Evolutionary conservation across 2,888 invertebrate genomes (phyloP), one percentile per base, ranked within the genome.

Genomic region (Hoplodrina ambigua): DNA sequence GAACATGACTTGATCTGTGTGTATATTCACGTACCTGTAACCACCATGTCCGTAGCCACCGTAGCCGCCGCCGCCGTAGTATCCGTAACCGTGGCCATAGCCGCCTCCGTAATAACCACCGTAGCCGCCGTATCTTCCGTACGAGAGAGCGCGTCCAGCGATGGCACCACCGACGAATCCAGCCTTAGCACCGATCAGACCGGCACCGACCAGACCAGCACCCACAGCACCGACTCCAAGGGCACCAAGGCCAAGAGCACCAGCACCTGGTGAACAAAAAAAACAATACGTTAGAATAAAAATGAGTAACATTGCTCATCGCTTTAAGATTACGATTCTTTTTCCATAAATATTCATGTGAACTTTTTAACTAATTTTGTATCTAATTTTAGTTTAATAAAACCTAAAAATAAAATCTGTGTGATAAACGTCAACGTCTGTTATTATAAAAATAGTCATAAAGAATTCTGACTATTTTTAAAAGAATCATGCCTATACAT

Each of bases 141-240:
- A 65, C 4, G 72, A 63, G 11, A 76, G 25, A 1, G 90, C 89
- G 6, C 85, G 67, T n/a, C 91, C 87, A 3, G 90, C 94, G 10
- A 94, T 46, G 1, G 92, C 94, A 0, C 95, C 95, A 1, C 95
- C 95, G 19, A 95, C 59, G 19, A 94, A 83, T 5, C 95, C 95
- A 44, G 91, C 92, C 68, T 91, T 91, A 76, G 90, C 92, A 3
- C 93, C 93, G 15, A 94, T 57, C 0, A 91, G 82, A 50, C 94
- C 94, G 6, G 93, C 93, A 2, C 94, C 94, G 4, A 94, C 73
- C 0, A 91, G 71, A 17, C 93, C 93, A 7, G 89, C 92, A 15
- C 93, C 92, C 3, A 89, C 62, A 4, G 86, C 84, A 17, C 90
- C 93, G 15, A 87, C 86, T 0, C 91, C 92, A 1, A 89, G 60